Evolutionary conservation across 2,113 vertebrate species (phyloP).

Genomic region (Herpailurus yagouaroundi): DNA sequence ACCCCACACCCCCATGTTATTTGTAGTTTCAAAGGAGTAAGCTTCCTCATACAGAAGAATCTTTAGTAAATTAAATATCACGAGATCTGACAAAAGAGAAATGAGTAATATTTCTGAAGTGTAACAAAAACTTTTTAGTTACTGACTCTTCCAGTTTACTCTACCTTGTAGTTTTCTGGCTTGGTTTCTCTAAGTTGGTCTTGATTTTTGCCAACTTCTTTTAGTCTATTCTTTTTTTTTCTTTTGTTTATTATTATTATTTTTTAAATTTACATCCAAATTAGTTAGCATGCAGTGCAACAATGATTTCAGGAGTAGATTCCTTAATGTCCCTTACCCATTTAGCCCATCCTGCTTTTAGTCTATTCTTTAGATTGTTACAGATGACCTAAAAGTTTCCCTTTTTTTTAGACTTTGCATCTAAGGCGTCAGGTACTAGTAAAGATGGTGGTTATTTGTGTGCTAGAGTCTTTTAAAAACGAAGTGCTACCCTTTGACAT

Average conservation of each 20-base stretch:
- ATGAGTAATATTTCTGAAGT: not conserved
- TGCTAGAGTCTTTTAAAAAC: not conserved
- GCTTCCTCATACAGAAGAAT: not conserved
- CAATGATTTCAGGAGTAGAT: too few relatives aligned
- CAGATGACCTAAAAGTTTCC: not conserved
- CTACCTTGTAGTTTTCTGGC: conserved; percentile 23
- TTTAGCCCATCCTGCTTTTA: too few relatives aligned
- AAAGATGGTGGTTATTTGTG: not conserved
- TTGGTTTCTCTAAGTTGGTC: not conserved
- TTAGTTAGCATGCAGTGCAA: too few relatives aligned
- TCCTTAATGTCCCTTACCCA: too few relatives aligned
- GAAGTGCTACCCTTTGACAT: not conserved
- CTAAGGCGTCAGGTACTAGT: not conserved
- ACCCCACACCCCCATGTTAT: not conserved
- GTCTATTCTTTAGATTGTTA: not conserved
- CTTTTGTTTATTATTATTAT: too few relatives aligned
- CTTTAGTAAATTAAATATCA: not conserved
- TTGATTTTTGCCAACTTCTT: not conserved
- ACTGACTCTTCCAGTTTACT: not conserved
- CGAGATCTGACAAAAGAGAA: not conserved
- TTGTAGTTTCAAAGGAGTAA: conserved; percentile 36
- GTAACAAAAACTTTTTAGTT: not conserved
- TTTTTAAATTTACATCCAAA: too few relatives aligned
- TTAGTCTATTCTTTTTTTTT: not conserved
- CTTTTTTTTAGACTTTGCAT: not conserved